A percentile compares a stretch with the other conserved stretches of the same genome.
These are phyloP conservation scores for Brachymystax lenok DNA, from an alignment of 2,797 vertebrate genomes.

Conservation along the genomic window DNA sequence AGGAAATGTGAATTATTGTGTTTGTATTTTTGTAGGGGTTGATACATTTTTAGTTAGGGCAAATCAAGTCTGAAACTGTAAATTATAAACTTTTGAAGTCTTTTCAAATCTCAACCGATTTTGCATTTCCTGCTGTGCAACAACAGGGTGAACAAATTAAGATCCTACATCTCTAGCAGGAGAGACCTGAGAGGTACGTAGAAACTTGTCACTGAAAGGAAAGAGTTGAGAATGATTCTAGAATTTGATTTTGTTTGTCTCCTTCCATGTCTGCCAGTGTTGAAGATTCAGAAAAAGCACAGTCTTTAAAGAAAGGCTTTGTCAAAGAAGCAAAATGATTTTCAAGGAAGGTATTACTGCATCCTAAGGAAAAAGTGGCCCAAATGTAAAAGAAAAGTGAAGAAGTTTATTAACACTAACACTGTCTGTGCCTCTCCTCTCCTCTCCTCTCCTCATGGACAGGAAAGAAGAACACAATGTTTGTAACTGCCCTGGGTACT, in stretches of 20 bases:
- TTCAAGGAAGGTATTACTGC: constrained; percentile 44
- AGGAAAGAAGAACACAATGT: constrained; percentile 22
- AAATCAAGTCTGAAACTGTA: too few species aligned
- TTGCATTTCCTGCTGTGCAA: too few species aligned
- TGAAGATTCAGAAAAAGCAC: background rate
- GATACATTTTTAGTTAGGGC: too few species aligned
- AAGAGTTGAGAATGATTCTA: background rate
- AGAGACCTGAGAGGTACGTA: background rate
- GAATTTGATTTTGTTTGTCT: background rate
- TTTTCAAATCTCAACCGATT: too few species aligned
- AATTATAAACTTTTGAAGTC: too few species aligned
- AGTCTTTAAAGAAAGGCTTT: background rate
- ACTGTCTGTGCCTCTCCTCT: constrained; percentile 13
- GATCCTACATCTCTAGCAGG: background rate
- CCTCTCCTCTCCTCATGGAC: constrained; percentile 21
- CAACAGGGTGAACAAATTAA: too few species aligned
- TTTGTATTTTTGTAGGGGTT: too few species aligned
- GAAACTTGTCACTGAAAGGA: background rate
- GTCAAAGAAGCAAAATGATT: background rate
- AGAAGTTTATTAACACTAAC: constrained; percentile 38
- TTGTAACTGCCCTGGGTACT: constrained; percentile 47
- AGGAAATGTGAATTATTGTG: too few species aligned
- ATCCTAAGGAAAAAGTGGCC: constrained; percentile 18
- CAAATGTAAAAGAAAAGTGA: background rate
- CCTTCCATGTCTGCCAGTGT: background rate